Evolutionary conservation across 2,113 vertebrate genomes (phyloP).

Genomic region (Indicator indicator): DNA sequence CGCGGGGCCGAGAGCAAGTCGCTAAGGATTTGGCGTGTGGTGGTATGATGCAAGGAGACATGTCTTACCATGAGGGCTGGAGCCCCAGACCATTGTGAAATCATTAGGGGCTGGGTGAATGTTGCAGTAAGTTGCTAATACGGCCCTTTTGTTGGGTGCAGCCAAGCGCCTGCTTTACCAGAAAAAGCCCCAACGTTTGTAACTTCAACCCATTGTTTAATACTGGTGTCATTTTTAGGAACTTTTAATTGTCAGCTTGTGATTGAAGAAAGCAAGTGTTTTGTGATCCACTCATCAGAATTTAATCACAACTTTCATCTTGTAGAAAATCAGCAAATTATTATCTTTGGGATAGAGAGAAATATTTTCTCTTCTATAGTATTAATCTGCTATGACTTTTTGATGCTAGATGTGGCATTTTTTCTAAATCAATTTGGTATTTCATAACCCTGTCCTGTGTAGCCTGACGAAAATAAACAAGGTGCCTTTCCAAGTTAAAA

Average conservation of each 20-base stretch:
- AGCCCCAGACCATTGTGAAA: conserved; percentile 24
- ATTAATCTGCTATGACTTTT: neutral
- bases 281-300: neutral
- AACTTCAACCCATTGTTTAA: conserved; percentile 45
- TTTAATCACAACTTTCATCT: conserved; percentile 42
- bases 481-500: neutral
- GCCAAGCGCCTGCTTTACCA: neutral
- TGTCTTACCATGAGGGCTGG: conserved; percentile 23
- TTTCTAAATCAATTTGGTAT: neutral
- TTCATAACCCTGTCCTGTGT: neutral
- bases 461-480: neutral
- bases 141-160: conserved; percentile 14
- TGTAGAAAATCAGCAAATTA: conserved; percentile 10
- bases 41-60: conserved; percentile 28
- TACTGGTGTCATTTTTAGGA: conserved; percentile 27
- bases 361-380: neutral
- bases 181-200: neutral
- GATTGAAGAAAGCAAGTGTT: neutral
- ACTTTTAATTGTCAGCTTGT: conserved; percentile 47
- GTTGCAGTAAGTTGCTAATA: neutral
- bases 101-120: neutral
- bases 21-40: neutral
- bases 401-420: neutral
- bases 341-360: neutral
- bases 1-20: neutral